These are phyloP conservation scores for Drosophila ananassae DNA, from an alignment of 1,140 invertebrate genomes.

Conservation along the genomic window DNA sequence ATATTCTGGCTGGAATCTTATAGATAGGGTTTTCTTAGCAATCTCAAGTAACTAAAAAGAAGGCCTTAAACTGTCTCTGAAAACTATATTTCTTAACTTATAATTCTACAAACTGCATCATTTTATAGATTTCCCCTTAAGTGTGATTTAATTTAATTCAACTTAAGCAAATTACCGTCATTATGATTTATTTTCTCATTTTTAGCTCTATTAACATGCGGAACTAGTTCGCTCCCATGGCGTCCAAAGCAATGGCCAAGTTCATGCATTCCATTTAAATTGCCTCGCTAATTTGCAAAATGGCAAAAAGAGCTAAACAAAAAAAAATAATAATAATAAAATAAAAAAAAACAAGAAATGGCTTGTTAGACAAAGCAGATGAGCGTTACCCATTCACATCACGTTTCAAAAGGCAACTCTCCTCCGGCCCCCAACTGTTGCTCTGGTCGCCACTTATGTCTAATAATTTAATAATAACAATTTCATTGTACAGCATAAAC, in stretches of 20 bases:
- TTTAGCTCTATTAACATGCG: constrained; percentile 16
- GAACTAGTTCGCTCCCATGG: constrained; percentile 29
- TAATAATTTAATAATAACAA: constrained; percentile 60
- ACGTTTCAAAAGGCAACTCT: constrained; percentile 20
- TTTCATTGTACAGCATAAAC: constrained; percentile 53
- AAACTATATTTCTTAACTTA: no score
- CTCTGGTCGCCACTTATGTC: constrained; percentile 35
- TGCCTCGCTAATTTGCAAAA: constrained; percentile 49
- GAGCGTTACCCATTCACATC: constrained; percentile 49
- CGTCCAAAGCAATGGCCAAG: constrained; percentile 13
- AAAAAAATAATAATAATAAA: constrained; percentile 13
- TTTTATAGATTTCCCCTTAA: background rate
- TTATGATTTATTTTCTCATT: constrained; percentile 2
- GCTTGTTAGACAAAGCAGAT: constrained; percentile 44
- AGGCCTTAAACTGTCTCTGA: no score
- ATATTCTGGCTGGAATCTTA: background rate
- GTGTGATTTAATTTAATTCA: background rate
- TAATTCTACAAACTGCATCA: background rate
- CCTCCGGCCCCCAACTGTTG: constrained; percentile 21
- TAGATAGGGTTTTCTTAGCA: no score
- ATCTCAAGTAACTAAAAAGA: no score
- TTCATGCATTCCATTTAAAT: constrained; percentile 47
- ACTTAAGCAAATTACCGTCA: constrained; percentile 8
- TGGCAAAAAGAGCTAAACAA: background rate
- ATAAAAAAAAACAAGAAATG: constrained; percentile 3